A percentile compares a stretch with the other conserved stretches of the same genome.
Conservation (phyloP, 2,113 vertebrate genomes). For the Hippocampus guttulatus region DNA sequence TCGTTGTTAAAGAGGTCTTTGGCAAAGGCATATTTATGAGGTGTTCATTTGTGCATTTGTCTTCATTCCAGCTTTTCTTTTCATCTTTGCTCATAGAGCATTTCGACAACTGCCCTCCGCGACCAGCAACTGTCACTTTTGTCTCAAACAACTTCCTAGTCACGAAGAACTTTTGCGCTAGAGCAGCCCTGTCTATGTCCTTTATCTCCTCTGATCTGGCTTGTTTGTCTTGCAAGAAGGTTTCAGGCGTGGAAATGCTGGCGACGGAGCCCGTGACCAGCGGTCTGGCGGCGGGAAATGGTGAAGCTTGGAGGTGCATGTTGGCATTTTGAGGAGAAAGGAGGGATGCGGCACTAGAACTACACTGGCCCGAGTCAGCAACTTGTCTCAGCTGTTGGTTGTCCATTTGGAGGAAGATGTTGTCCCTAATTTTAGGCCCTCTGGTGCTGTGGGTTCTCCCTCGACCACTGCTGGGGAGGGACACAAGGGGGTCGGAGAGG, state of each 20-base stretch:
- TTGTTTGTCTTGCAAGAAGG: slow-evolving; percentile 60
- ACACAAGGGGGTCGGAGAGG: slow-evolving; percentile 40
- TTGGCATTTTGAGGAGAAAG: slow-evolving; percentile 22
- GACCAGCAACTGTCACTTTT: slow-evolving; percentile 34
- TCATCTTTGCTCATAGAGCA: slow-evolving; percentile 59
- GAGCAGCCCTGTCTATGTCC: slow-evolving; percentile 78
- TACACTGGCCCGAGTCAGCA: slow-evolving; percentile 15
- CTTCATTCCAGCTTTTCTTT: slow-evolving; percentile 60
- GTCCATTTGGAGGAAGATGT: slow-evolving; percentile 89
- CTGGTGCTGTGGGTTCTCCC: slow-evolving; percentile 77
- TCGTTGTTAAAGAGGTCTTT: slow-evolving; percentile 21
- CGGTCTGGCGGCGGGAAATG: slow-evolving; percentile 48
- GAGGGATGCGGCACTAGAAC: slow-evolving; percentile 11
- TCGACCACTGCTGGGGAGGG: slow-evolving; percentile 55
- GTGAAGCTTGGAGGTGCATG: slow-evolving; percentile 34
- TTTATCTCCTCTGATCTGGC: slow-evolving; percentile 70
- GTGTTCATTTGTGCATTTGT: slow-evolving; percentile 40
- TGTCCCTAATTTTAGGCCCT: slow-evolving; percentile 83
- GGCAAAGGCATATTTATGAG: slow-evolving; percentile 33
- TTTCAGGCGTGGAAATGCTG: slow-evolving; percentile 56
- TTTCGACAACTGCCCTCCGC: slow-evolving; percentile 46
- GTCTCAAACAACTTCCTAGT: slow-evolving; percentile 82
- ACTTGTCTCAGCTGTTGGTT: slow-evolving; percentile 67
- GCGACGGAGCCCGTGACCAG: slow-evolving; percentile 13
- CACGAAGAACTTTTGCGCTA: slow-evolving; percentile 86